Evolutionary conservation across 2,797 vertebrate species (phyloP), one percentile per base, ranked within the genome.

Genomic region (Iguana delicatissima): DNA sequence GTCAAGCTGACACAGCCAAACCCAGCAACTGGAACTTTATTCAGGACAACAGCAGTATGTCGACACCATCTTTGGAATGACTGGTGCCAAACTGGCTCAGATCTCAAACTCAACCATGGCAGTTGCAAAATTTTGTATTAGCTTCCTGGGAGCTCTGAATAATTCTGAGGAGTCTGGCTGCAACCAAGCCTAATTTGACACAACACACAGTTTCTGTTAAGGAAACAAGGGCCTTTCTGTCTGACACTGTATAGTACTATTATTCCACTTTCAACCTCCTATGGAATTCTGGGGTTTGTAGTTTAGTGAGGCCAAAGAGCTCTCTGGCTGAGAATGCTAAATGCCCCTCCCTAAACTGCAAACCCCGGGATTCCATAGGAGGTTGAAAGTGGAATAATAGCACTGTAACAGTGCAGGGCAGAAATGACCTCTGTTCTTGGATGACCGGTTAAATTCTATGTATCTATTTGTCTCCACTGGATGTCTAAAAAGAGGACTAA

Each of bases 1-100:
- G 89, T 90, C 80, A 84, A 67, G 72, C 35, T 90, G 89, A 90
- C 69, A 82, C 72, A 64, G 79, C 67, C 80, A 83, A 90, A 77
- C 42, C n/a, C 18, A 32, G 20, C 55, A 57, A 35, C n/a, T 22
- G 24, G 69, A 59, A 29, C 20, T 89, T 89, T 79, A 67, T 2
- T 77, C 59, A 55, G 24, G 42, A 50, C 52, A 52, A 82, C 50
- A 77, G 72, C 55, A 83, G 29, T 16, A 62, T 87, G 57, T 84
- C 35, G 20, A 76, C 46, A 73, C 24, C 38, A n/a, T 9, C 80
- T 55, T 83, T 55, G 74, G 22, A 76, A 87, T 55, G 29, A 59
- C 62, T 64, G 57, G 38, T 3, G 26, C n/a, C 62, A 29, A 87
- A 57, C 38, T 72, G 89, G 84, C 46, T 84, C 72, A 29, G 24